phyloP scores from a whole-genome alignment of 2,797 vertebrate genomes.

The Microchirus variegatus region DNA sequence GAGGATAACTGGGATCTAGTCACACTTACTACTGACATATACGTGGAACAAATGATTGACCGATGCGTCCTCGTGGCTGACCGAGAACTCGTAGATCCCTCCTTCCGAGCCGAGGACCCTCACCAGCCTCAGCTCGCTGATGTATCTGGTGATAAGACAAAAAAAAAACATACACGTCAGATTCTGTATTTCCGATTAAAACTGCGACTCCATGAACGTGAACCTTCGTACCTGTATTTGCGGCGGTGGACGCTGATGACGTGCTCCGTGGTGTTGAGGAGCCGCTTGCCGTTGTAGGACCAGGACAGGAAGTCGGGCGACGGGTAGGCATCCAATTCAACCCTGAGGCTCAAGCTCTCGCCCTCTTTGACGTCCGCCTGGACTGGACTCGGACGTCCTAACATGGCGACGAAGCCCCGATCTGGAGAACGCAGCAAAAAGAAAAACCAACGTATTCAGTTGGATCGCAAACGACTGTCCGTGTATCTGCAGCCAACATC shows the following conservation, averaged over 20 bases:
- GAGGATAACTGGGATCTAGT: not conserved
- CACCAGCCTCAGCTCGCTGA: slow-evolving; percentile 90
- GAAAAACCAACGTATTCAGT: not conserved
- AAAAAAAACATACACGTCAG: slow-evolving; percentile 9
- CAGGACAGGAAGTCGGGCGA: slow-evolving; percentile 82
- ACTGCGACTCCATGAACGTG: too few species aligned
- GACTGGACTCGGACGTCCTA: slow-evolving; percentile 75
- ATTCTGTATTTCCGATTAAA: too few species aligned
- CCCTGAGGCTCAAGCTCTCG: slow-evolving; percentile 88
- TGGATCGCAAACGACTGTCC: too few species aligned
- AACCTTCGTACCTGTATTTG: slow-evolving; percentile 89
- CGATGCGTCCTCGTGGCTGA: slow-evolving; percentile 87
- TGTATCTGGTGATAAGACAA: slow-evolving; percentile 86
- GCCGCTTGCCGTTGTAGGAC: slow-evolving; percentile 85
- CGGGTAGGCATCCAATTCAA: slow-evolving; percentile 90
- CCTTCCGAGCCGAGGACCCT: slow-evolving; percentile 91
- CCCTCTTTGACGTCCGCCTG: slow-evolving; percentile 89
- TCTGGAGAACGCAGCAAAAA: slow-evolving; percentile 73
- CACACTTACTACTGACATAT: slow-evolving; percentile 93
- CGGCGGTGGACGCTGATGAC: slow-evolving; percentile 85
- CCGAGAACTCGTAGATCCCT: slow-evolving; percentile 91
- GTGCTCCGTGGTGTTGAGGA: slow-evolving; percentile 91
- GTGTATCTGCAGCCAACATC: too few species aligned
- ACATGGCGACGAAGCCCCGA: slow-evolving; percentile 88
- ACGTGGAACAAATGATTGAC: slow-evolving; percentile 87